Conservation (phyloP, 2,797 vertebrate genomes). For the Xiphophorus birchmanni region DNA sequence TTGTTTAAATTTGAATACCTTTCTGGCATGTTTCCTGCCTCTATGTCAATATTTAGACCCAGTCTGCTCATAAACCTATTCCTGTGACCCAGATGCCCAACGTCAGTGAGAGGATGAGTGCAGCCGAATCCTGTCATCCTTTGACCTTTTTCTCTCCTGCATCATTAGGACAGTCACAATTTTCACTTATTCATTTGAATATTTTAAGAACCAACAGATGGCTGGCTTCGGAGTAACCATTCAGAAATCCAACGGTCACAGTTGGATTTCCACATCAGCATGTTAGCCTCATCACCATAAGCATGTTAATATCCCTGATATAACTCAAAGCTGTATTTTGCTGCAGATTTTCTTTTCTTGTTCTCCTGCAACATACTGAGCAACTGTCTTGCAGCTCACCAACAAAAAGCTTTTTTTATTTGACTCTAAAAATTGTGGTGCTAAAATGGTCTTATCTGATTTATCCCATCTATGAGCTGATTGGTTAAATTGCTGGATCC, state of each 20-base stretch:
- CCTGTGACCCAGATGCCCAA: not conserved
- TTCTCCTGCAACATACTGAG: constrained; percentile 5
- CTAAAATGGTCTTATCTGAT: constrained; percentile 8
- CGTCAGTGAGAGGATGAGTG: constrained; percentile 9
- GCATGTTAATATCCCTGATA: constrained; percentile 6
- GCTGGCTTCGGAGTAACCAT: not conserved
- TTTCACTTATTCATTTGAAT: constrained; percentile 26
- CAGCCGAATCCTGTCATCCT: constrained; percentile 13
- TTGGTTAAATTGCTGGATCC: constrained; percentile 23
- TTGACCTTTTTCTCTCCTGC: constrained; percentile 8
- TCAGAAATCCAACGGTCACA: not conserved
- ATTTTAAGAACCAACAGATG: constrained; percentile 23
- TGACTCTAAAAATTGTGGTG: constrained; percentile 3
- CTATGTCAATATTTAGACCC: not conserved
- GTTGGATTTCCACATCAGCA: constrained; percentile 12
- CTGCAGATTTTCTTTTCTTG: constrained; percentile 10
- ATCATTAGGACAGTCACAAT: constrained; percentile 9
- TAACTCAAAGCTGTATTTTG: constrained; percentile 17
- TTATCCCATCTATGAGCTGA: constrained; percentile 17
- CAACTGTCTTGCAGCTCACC: not conserved
- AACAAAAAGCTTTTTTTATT: constrained; percentile 17
- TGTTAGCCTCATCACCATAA: not conserved
- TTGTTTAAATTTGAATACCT: not conserved
- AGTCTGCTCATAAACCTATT: not conserved
- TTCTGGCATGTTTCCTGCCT: not conserved